A percentile compares a stretch with the other conserved stretches of the same genome.
phyloP scores from a whole-genome alignment of 2,113 vertebrate species.

The Phodopus roborovskii region DNA sequence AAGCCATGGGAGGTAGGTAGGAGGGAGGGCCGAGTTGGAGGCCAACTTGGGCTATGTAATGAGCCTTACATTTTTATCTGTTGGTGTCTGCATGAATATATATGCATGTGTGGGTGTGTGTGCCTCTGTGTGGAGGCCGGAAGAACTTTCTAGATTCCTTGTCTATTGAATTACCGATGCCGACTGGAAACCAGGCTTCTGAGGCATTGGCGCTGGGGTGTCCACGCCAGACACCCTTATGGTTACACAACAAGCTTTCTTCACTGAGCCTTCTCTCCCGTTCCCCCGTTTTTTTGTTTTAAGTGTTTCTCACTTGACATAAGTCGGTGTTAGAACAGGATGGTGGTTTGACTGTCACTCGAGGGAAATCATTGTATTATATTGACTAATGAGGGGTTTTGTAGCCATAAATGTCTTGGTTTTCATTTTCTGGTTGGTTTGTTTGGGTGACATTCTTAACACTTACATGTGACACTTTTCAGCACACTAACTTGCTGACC shows the following conservation, averaged over 20 bases:
- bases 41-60: not conserved
- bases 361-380: not conserved
- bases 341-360: not conserved
- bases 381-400: not conserved
- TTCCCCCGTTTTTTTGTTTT: not conserved
- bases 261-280: not conserved
- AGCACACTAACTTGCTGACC: not conserved
- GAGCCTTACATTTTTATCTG: not conserved
- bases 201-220: too few species aligned
- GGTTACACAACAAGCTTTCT: not conserved
- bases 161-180: not conserved
- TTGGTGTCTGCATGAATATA: not conserved
- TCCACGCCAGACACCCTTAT: too few species aligned
- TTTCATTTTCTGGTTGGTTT: conserved; percentile 27
- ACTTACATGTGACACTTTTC: not conserved
- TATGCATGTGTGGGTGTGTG: not conserved
- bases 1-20: not conserved
- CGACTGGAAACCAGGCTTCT: not conserved
- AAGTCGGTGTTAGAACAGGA: not conserved
- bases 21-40: not conserved
- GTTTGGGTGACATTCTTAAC: not conserved
- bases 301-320: not conserved
- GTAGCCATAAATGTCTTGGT: not conserved
- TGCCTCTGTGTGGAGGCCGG: not conserved
- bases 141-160: not conserved